Evolutionary conservation across 2,888 invertebrate genomes (phyloP).

Genomic region (Saturnia pavonia): DNA sequence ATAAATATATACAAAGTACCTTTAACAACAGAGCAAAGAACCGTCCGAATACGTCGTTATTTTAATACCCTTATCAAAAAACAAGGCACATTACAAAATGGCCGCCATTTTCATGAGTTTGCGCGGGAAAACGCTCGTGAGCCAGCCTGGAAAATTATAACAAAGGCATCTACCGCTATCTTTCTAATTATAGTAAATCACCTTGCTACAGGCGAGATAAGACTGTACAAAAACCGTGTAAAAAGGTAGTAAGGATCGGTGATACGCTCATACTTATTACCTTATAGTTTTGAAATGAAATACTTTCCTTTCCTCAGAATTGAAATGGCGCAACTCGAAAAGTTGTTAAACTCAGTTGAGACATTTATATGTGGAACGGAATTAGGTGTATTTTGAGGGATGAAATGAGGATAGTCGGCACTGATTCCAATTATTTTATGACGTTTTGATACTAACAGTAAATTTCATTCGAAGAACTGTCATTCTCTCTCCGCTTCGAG

Average conservation of each 20-base stretch:
- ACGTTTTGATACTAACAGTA: constrained; percentile 51
- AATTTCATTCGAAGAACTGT: constrained; percentile 73
- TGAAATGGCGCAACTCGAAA: constrained; percentile 51
- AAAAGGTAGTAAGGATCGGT: constrained; percentile 64
- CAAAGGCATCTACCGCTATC: constrained; percentile 82
- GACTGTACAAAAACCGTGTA: constrained; percentile 58
- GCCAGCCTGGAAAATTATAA: constrained; percentile 81
- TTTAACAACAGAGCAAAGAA: constrained; percentile 50
- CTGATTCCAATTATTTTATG: constrained; percentile 48
- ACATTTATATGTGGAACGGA: constrained; percentile 44
- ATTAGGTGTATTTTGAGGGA: constrained; percentile 46
- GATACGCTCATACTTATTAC: constrained; percentile 52
- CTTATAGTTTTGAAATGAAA: constrained; percentile 50
- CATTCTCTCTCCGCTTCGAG: constrained; percentile 65
- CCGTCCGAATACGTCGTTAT: constrained; percentile 74
- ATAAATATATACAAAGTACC: constrained; percentile 53
- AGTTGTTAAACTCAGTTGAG: constrained; percentile 43
- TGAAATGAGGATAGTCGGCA: constrained; percentile 46
- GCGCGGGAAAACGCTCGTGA: constrained; percentile 77
- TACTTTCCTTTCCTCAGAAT: constrained; percentile 43
- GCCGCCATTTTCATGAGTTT: constrained; percentile 78
- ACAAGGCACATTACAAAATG: constrained; percentile 82
- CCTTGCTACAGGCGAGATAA: constrained; percentile 81
- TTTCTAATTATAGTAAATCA: constrained; percentile 83
- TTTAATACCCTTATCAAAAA: constrained; percentile 82